phyloP scores from a whole-genome alignment of 1,140 invertebrate species.

The Euborellia annulipes region DNA sequence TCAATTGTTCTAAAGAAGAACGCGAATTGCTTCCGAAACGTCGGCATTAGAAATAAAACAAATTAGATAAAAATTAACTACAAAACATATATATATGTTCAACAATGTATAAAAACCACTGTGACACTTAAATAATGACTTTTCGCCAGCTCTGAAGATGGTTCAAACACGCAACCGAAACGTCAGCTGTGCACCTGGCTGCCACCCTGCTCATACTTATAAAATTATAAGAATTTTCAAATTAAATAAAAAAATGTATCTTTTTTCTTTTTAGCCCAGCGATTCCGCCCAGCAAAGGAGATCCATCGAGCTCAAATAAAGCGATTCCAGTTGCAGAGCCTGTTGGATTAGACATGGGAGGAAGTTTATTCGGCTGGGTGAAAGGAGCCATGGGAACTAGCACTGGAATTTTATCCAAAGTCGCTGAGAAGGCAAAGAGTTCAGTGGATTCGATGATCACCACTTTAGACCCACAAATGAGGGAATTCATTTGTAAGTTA shows the following conservation, averaged over 20 bases:
- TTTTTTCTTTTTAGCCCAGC: conserved; percentile 29
- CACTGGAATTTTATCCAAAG: conserved; percentile 38
- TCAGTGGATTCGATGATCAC: conserved; percentile 76
- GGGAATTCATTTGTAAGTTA: conserved; percentile 63
- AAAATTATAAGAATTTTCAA: no score
- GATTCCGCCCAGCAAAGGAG: conserved; percentile 37
- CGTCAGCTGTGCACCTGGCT: no score
- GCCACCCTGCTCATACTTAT: no score
- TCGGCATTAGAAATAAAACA: no score
- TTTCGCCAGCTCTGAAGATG: no score
- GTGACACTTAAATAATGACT: no score
- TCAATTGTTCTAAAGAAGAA: no score
- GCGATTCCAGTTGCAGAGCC: background rate
- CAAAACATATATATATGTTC: no score
- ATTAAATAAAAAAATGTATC: conserved; percentile 2
- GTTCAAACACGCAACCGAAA: no score
- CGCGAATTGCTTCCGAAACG: no score
- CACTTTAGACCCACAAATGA: conserved; percentile 80
- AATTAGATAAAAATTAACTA: no score
- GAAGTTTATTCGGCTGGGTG: conserved; percentile 37
- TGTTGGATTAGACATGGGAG: conserved; percentile 23
- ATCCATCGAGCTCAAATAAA: background rate
- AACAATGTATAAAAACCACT: no score
- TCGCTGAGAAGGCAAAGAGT: conserved; percentile 66
- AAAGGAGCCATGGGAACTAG: conserved; percentile 36